Conservation (phyloP, 2,888 invertebrate genomes). For the Pteria penguin region DNA sequence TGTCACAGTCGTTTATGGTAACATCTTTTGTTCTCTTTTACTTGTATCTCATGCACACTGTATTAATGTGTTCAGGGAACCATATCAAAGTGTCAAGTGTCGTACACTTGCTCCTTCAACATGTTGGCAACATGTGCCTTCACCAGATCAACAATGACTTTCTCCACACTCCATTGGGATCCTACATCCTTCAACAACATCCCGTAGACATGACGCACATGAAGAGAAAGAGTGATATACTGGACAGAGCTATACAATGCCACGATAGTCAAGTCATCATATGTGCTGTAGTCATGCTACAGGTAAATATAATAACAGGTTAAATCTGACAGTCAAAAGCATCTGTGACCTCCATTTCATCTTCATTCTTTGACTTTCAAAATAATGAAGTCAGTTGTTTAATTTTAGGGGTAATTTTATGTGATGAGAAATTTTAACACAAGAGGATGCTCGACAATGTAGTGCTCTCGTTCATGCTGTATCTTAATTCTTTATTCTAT, state of each 20-base stretch:
- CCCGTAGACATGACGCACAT: conserved; percentile 72
- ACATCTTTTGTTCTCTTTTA: neutral
- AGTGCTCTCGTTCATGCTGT: no score
- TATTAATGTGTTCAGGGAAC: conserved; percentile 50
- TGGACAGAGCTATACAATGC: conserved; percentile 70
- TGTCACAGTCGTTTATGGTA: neutral
- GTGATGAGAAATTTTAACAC: no score
- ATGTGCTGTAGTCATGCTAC: conserved; percentile 74
- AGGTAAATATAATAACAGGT: conserved; percentile 72
- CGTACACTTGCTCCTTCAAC: conserved; percentile 71
- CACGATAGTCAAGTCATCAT: conserved; percentile 70
- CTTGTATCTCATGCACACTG: no score
- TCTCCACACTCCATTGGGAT: conserved; percentile 65
- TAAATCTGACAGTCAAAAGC: no score
- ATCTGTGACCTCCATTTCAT: no score
- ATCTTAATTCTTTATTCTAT: no score
- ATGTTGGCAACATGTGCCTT: conserved; percentile 77
- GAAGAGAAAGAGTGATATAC: conserved; percentile 73
- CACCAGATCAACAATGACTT: conserved; percentile 76
- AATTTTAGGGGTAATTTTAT: no score
- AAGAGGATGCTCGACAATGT: no score
- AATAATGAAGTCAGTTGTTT: no score
- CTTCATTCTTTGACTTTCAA: no score
- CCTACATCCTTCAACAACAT: conserved; percentile 68
- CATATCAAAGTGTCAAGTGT: conserved; percentile 58